Conservation (phyloP, 2,888 invertebrate species). For the Phyllotreta striolata region DNA sequence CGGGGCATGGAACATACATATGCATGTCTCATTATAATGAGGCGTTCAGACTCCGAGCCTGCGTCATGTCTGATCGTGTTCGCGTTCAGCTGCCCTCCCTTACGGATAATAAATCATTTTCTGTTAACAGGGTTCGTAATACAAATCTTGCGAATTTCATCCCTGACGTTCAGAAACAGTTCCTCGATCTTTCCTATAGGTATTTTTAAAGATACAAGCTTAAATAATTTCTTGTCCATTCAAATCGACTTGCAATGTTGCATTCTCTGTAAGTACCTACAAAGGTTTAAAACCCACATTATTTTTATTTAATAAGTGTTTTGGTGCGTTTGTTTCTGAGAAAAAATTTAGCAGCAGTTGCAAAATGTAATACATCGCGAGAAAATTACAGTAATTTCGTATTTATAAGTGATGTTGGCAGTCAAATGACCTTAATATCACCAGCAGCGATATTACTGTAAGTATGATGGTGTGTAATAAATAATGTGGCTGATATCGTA, state of each 20-base stretch:
- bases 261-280: too few relatives aligned
- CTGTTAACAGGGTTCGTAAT: conserved; percentile 52
- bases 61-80: conserved; percentile 55
- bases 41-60: conserved; percentile 42
- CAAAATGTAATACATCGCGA: conserved; percentile 11
- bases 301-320: too few relatives aligned
- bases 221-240: not conserved
- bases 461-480: conserved; percentile 24
- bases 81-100: conserved; percentile 49
- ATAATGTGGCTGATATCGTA: conserved; percentile 28
- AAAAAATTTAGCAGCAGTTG: conserved; percentile 6
- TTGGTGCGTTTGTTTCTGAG: not conserved
- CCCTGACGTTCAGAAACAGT: conserved; percentile 9
- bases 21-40: conserved; percentile 59
- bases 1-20: conserved; percentile 56
- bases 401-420: conserved; percentile 18
- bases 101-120: conserved; percentile 52
- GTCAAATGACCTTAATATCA: conserved; percentile 24
- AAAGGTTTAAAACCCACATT: too few relatives aligned
- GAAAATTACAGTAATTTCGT: conserved; percentile 27
- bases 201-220: not conserved
- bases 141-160: conserved; percentile 33
- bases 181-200: conserved; percentile 14
- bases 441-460: conserved; percentile 21
- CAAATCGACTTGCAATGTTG: too few relatives aligned